Conservation (phyloP, 2,888 invertebrate genomes). For the Dasypolia templi region DNA sequence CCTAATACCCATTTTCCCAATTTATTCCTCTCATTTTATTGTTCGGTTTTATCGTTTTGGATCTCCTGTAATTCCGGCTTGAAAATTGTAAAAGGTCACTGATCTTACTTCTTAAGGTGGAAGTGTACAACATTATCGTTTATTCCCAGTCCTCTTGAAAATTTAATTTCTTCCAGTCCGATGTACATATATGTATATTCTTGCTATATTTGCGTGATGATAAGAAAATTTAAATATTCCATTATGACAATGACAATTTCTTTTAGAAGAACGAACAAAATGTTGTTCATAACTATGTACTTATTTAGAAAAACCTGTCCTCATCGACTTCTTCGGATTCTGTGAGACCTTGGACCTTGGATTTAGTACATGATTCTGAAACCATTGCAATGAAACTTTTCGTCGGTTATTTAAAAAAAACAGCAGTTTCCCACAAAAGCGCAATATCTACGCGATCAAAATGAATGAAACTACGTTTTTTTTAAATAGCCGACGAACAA, state of each 20-base stretch:
- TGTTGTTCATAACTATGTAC: not conserved
- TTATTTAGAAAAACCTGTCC: not conserved
- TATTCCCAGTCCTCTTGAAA: slow-evolving; percentile 34
- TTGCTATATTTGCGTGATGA: slow-evolving; percentile 3
- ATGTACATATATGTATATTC: slow-evolving; percentile 15
- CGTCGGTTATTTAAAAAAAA: no score
- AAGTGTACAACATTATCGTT: slow-evolving; percentile 30
- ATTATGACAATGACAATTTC: not conserved
- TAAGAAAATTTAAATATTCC: slow-evolving; percentile 18
- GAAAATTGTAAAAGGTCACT: slow-evolving; percentile 20
- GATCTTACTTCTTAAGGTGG: slow-evolving; percentile 21
- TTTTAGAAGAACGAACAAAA: slow-evolving; percentile 4
- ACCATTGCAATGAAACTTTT: no score
- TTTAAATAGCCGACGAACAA: no score
- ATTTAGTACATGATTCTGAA: no score
- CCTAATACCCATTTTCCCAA: slow-evolving; percentile 1
- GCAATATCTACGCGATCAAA: no score
- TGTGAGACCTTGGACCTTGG: no score
- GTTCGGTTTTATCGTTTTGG: slow-evolving; percentile 21
- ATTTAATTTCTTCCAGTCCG: slow-evolving; percentile 31
- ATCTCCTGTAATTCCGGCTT: slow-evolving; percentile 21
- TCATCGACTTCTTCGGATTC: not conserved
- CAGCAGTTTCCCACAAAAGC: no score
- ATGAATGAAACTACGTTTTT: no score
- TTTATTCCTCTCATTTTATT: slow-evolving; percentile 29